Percentiles rank a stretch among this genome's conserved stretches.
Conservation (phyloP, 1,140 invertebrate genomes). For the Helicorthomorpha holstii region DNA sequence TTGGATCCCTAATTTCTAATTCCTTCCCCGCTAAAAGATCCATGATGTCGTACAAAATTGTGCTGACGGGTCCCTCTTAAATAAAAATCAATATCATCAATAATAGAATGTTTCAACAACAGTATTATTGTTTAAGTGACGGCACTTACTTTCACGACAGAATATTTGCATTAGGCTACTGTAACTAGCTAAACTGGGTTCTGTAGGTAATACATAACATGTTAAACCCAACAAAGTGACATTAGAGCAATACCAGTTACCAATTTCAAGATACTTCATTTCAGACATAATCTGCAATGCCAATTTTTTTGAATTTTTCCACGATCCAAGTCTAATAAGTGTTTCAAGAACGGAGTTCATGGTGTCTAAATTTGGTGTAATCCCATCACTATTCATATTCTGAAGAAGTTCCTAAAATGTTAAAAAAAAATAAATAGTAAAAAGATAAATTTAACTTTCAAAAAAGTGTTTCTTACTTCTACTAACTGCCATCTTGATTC, state of each 20-base stretch:
- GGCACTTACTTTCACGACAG: conserved; percentile 42
- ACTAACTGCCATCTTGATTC: conserved; percentile 43
- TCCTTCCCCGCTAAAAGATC: neutral
- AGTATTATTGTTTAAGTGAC: neutral
- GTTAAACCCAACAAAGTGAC: neutral
- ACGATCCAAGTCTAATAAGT: conserved; percentile 30
- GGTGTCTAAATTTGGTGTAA: conserved; percentile 52
- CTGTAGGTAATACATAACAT: conserved; percentile 8
- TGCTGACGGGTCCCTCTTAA: conserved; percentile 3
- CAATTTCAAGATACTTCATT: conserved; percentile 47
- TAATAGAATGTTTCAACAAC: neutral
- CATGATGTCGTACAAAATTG: conserved; percentile 4
- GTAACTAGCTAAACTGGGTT: conserved; percentile 54
- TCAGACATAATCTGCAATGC: conserved; percentile 41
- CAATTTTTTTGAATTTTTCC: conserved; percentile 22
- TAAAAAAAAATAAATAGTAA: no score
- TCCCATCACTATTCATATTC: conserved; percentile 36
- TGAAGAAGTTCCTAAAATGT: no score
- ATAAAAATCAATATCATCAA: neutral
- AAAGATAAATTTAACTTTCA: no score
- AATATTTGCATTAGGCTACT: conserved; percentile 48
- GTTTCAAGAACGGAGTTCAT: conserved; percentile 48
- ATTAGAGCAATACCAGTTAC: neutral
- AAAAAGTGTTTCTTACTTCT: no score
- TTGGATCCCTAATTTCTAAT: neutral